These are phyloP conservation scores for Dione vanillae DNA, from an alignment of 2,888 invertebrate genomes.

Conservation along the genomic window DNA sequence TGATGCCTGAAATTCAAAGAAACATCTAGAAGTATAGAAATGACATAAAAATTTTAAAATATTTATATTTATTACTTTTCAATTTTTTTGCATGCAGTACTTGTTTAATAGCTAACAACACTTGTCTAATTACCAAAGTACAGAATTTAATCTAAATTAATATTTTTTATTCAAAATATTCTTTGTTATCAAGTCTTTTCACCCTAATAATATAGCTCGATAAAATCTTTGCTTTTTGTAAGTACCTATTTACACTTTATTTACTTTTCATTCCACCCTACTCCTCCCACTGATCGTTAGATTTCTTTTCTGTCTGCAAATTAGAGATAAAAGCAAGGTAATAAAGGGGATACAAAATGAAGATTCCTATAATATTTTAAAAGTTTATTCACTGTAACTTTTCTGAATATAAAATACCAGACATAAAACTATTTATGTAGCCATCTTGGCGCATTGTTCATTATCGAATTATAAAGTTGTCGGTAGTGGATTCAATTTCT, in stretches of 20 bases:
- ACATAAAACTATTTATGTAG: neutral
- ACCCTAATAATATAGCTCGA: conserved; percentile 9
- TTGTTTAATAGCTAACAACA: neutral
- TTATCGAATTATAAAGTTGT: neutral
- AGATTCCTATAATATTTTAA: conserved; percentile 13
- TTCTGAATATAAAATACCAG: neutral
- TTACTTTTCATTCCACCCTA: conserved; percentile 20
- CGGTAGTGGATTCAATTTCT: neutral
- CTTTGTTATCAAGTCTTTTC: conserved; percentile 6
- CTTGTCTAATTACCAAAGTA: neutral
- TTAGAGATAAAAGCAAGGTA: conserved; percentile 26
- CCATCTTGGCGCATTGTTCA: too few species aligned
- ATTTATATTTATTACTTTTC: too few species aligned
- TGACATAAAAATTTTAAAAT: too few species aligned
- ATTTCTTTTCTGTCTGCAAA: conserved; percentile 24
- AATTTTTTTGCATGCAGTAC: too few species aligned
- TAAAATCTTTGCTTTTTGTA: neutral
- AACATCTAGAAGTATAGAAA: neutral
- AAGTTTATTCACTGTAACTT: neutral
- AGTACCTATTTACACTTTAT: conserved; percentile 14
- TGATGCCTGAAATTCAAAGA: neutral
- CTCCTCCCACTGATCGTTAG: conserved; percentile 11
- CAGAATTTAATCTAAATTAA: neutral
- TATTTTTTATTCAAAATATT: conserved; percentile 3
- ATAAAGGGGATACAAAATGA: conserved; percentile 16